Conservation (phyloP, 2,888 invertebrate species). For the Chaetogeoica ovagalla region DNA sequence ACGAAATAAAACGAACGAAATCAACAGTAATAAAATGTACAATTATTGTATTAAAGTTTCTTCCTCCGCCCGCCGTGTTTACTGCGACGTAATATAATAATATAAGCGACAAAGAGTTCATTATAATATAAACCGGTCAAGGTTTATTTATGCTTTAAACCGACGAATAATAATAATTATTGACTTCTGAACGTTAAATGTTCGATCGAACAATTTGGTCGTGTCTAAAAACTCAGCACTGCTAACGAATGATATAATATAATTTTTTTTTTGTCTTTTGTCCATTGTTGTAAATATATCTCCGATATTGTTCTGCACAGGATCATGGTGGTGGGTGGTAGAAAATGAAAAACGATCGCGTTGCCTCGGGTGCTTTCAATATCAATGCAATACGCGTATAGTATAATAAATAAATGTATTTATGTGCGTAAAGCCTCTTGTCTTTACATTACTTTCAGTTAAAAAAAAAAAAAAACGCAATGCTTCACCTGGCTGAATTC, state of each 20-base stretch:
- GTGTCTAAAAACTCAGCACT: neutral
- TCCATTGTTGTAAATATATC: conserved; percentile 19
- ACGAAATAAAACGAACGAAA: too few species aligned
- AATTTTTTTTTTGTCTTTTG: neutral
- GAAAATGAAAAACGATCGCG: conserved; percentile 25
- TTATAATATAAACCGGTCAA: too few species aligned
- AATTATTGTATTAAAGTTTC: too few species aligned
- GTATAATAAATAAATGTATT: neutral
- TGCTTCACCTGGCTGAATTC: neutral
- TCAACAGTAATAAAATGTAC: too few species aligned
- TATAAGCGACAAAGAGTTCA: too few species aligned
- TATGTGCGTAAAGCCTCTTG: neutral
- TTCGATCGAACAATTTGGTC: neutral
- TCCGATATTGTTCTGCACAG: conserved; percentile 10
- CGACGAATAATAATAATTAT: neutral
- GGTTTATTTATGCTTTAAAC: neutral
- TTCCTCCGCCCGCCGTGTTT: too few species aligned
- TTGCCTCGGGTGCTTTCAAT: conserved; percentile 34
- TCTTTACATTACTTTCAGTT: neutral
- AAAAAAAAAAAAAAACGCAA: conserved; percentile 43
- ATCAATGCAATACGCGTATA: conserved; percentile 26
- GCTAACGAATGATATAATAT: neutral
- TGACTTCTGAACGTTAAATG: neutral
- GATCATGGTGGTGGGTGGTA: neutral
- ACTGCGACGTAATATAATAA: too few species aligned